Evolutionary conservation across 1,140 invertebrate species (phyloP).

Genomic region (Bombus sylvicola): DNA sequence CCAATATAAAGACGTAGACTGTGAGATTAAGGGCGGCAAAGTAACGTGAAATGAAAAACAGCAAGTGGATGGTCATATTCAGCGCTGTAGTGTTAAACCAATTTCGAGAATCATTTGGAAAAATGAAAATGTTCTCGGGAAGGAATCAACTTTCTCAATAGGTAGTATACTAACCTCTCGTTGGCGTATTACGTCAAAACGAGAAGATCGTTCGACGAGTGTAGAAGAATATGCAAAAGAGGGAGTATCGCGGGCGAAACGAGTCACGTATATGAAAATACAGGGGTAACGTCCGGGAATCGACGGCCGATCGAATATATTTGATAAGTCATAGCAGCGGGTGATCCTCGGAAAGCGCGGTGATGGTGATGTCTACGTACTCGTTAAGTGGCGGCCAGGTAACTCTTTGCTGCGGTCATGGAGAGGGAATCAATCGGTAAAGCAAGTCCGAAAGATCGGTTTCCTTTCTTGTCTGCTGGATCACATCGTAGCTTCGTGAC

Average conservation of each 20-base stretch:
- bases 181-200: no score
- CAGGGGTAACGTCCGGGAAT: conserved; percentile 28
- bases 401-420: conserved; percentile 12
- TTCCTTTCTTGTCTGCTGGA: conserved; percentile 64
- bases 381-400: conserved; percentile 34
- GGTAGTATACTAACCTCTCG: not conserved
- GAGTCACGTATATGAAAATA: conserved; percentile 51
- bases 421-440: conserved; percentile 69
- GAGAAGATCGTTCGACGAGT: not conserved
- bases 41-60: not conserved
- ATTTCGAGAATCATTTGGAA: not conserved
- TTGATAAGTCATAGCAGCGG: conserved; percentile 44
- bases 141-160: not conserved
- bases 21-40: not conserved
- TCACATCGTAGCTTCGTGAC: conserved; percentile 69
- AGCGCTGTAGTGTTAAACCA: not conserved
- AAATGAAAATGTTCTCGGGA: not conserved
- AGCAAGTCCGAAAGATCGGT: conserved; percentile 70
- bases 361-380: conserved; percentile 40
- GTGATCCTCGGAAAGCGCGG: conserved; percentile 33
- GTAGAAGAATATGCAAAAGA: not conserved
- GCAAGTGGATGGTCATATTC: not conserved
- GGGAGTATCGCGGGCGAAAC: not conserved
- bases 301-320: conserved; percentile 37
- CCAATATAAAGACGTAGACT: no score